Evolutionary conservation across 2,797 vertebrate species (phyloP), one percentile per base, ranked within the genome.

Genomic region (Crenuchus spilurus): DNA sequence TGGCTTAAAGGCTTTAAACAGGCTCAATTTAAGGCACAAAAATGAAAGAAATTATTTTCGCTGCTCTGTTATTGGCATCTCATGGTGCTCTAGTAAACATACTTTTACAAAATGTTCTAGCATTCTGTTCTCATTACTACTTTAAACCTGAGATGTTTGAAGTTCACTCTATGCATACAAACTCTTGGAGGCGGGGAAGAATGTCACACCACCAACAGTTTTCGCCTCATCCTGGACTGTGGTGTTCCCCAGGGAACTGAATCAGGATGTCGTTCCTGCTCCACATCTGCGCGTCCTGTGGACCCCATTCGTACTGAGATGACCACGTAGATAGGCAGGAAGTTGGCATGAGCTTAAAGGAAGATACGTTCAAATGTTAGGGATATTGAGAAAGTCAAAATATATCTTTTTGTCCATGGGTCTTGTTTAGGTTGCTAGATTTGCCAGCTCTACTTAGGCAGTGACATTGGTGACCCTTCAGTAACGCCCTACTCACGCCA

Each of bases 201-300:
- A 57, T 73, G 67, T 65, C 73, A 61, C 44, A 66, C 76, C 22
- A 48, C 57, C 11, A 70, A 31, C 41, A 39, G 60, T 11, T 35
- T 71, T 46, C 46, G 68, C 61, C 31, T 28, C 67, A 51, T 74
- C 51, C 48, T 68, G 67, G 62, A 61, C 42, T 20, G 24, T 8
- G 22, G 49, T 46, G 39, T 13, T 82, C 84, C 85, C 87, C 82
- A 42, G 74, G 80, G 80, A 85, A 64, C 76, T 61, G 49, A 63
- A 86, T 83, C 87, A 89, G 91, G 91, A 92, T 89, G 85, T 83
- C 54, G 73, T 72, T 86, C 74, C 70, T 76, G 81, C 82, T 87
- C 62, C 83, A 84, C 80, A 85, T 82, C 82, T 80, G 83, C 49
- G 78, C 85, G 91, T 93, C 91, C 91, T 92, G 87, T 87, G 46